Conservation (phyloP, 2,888 invertebrate genomes). For the Teleiodes luculella region DNA sequence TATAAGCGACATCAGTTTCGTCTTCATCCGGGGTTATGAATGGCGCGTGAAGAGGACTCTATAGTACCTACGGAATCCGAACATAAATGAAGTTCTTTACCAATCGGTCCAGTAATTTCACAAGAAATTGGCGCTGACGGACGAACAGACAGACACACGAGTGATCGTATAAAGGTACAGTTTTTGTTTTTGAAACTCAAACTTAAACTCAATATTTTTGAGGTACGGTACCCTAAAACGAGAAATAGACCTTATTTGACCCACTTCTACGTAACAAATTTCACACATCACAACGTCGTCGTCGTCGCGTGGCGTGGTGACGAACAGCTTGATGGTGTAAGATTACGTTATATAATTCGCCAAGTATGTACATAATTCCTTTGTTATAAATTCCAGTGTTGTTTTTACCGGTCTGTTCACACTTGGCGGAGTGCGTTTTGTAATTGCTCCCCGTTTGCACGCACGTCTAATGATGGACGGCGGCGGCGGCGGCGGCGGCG, state of each 20-base stretch:
- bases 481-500: background rate
- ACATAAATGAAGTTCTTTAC: too few species aligned
- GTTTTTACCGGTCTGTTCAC: conserved; percentile 25
- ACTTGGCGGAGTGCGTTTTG: conserved; percentile 24
- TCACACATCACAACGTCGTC: background rate
- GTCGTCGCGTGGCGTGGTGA: background rate
- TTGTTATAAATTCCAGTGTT: conserved; percentile 41
- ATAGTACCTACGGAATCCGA: too few species aligned
- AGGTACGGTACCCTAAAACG: too few species aligned
- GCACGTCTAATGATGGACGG: conserved; percentile 21
- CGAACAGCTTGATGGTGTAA: conserved; percentile 1
- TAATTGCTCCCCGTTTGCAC: conserved; percentile 39
- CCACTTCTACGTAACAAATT: background rate
- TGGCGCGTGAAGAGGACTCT: too few species aligned
- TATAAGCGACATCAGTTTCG: too few species aligned
- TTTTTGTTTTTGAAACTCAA: too few species aligned
- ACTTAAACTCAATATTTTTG: too few species aligned
- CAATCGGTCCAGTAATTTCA: too few species aligned
- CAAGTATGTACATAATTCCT: conserved; percentile 34
- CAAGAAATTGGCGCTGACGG: too few species aligned
- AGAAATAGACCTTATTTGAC: background rate
- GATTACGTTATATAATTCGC: conserved; percentile 14
- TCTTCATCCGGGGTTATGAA: too few species aligned
- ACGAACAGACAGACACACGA: too few species aligned
- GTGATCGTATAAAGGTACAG: too few species aligned